Conservation (phyloP, 2,797 vertebrate genomes). For the Channa striata region DNA sequence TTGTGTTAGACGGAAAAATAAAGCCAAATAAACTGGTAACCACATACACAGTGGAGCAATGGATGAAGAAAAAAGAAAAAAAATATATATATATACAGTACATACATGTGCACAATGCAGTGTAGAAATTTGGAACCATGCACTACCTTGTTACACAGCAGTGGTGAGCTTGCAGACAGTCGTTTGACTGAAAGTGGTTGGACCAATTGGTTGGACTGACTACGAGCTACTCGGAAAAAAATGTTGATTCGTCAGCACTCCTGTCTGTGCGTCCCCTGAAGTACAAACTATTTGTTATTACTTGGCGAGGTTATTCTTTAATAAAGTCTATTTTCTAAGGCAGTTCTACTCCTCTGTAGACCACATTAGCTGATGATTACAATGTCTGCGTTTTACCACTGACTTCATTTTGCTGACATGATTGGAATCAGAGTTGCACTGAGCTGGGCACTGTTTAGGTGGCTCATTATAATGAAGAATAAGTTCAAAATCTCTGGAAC, state of each 20-base stretch:
- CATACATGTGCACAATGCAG: background rate
- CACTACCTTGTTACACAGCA: too few relatives aligned
- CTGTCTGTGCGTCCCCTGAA: constrained; percentile 32
- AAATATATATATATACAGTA: too few relatives aligned
- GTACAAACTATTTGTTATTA: constrained; percentile 7
- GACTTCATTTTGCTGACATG: background rate
- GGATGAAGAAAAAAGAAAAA: too few relatives aligned
- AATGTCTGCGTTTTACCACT: constrained; percentile 1
- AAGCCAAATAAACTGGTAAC: too few relatives aligned
- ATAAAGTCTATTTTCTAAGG: constrained; percentile 16
- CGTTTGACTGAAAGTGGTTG: background rate
- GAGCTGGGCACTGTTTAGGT: constrained; percentile 29
- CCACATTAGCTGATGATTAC: constrained; percentile 1
- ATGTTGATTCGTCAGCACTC: constrained; percentile 34
- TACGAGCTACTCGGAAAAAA: constrained; percentile 17
- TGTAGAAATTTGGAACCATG: too few relatives aligned
- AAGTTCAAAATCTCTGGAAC: constrained; percentile 22
- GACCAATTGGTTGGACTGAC: constrained; percentile 13
- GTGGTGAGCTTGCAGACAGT: background rate
- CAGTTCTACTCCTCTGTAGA: constrained; percentile 1
- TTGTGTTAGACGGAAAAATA: too few relatives aligned
- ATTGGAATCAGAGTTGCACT: constrained; percentile 13
- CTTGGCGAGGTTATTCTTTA: constrained; percentile 20
- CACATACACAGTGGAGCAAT: background rate
- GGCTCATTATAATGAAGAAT: constrained; percentile 21